Conservation (phyloP, 1,140 invertebrate species). For the Heliothis virescens region DNA sequence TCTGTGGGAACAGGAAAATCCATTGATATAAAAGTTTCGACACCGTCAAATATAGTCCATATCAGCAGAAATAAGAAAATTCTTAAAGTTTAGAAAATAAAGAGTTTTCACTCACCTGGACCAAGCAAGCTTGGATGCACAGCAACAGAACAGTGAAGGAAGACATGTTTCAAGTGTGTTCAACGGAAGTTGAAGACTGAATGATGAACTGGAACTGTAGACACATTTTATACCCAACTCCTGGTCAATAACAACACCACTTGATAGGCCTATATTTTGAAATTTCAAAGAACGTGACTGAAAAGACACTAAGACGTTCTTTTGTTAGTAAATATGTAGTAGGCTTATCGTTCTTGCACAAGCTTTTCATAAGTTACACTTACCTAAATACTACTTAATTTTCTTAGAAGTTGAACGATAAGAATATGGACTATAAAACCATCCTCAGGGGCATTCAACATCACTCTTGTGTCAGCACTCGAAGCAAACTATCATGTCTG, state of each 20-base stretch:
- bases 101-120: not conserved
- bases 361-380: not conserved
- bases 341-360: constrained; percentile 8
- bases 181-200: constrained; percentile 23
- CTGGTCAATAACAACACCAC: too few relatives aligned
- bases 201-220: not conserved
- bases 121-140: constrained; percentile 20
- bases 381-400: not conserved
- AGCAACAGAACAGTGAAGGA: too few relatives aligned
- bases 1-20: not conserved
- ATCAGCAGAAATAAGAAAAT: too few relatives aligned
- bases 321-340: not conserved
- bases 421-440: constrained; percentile 4
- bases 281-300: not conserved
- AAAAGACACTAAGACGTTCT: not conserved
- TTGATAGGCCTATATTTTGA: not conserved
- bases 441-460: not conserved
- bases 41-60: too few relatives aligned
- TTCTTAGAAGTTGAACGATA: constrained; percentile 14
- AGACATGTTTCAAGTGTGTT: constrained; percentile 10
- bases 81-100: too few relatives aligned
- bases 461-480: constrained; percentile 27
- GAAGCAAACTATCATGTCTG: too few relatives aligned
- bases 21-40: too few relatives aligned
- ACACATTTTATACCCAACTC: not conserved